A percentile compares a stretch with the other conserved stretches of the same genome.
phyloP scores from a whole-genome alignment of 2,888 invertebrate genomes.

The Philereme transversata region DNA sequence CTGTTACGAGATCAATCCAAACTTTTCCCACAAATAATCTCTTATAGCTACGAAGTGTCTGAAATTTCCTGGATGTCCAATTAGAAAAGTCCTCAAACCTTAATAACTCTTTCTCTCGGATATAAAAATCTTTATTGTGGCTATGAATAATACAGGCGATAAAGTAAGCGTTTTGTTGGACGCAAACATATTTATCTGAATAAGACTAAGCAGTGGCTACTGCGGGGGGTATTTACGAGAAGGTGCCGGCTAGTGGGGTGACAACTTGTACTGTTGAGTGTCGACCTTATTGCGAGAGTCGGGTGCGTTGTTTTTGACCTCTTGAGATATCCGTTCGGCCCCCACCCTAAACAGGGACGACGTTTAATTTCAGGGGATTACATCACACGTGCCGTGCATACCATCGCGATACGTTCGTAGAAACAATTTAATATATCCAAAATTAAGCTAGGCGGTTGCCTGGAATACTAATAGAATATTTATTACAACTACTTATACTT shows the following conservation, averaged over 20 bases:
- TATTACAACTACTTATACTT: not conserved
- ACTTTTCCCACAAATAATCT: conserved; percentile 22
- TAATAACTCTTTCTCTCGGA: conserved; percentile 34
- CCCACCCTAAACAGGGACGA: conserved; percentile 22
- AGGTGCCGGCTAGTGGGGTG: conserved; percentile 33
- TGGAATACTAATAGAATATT: conserved; percentile 31
- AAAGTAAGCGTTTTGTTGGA: conserved; percentile 43
- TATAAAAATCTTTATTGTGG: conserved; percentile 47
- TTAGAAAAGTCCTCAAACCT: conserved; percentile 24
- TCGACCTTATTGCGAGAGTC: conserved; percentile 50
- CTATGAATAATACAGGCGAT: conserved; percentile 48
- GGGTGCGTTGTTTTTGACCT: conserved; percentile 40
- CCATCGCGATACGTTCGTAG: conserved; percentile 33
- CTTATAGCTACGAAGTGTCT: conserved; percentile 16
- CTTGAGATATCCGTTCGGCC: conserved; percentile 47
- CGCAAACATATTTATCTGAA: conserved; percentile 52
- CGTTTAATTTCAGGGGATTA: conserved; percentile 51
- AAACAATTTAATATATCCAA: conserved; percentile 32
- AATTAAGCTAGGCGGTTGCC: conserved; percentile 25
- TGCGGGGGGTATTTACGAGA: conserved; percentile 48
- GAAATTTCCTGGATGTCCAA: conserved; percentile 13
- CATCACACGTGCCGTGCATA: conserved; percentile 46
- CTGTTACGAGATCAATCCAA: conserved; percentile 14
- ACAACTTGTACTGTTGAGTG: conserved; percentile 41
- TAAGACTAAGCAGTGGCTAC: conserved; percentile 45